A percentile compares a stretch with the other conserved stretches of the same genome.
Conservation (phyloP, 2,797 vertebrate genomes). For the Hippocampus kuda region DNA sequence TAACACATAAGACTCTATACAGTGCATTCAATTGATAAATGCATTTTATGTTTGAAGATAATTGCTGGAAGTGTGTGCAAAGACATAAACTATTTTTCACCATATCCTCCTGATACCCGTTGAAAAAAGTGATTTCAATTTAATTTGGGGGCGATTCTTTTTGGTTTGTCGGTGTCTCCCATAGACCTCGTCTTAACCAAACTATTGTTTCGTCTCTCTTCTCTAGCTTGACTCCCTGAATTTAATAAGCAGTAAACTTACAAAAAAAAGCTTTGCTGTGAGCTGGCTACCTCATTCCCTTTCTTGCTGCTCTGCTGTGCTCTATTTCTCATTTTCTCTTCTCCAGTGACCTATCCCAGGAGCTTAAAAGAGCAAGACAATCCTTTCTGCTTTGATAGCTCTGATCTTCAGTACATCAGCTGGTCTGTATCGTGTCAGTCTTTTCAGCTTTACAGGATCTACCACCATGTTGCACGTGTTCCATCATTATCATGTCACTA, state of each 20-base stretch:
- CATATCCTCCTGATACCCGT: too few species aligned
- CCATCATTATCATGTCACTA: constrained; percentile 1
- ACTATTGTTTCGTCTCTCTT: neutral
- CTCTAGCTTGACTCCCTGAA: neutral
- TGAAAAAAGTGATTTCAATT: too few species aligned
- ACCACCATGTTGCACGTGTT: neutral
- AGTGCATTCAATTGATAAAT: too few species aligned
- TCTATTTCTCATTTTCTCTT: constrained; percentile 36
- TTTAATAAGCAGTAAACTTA: neutral
- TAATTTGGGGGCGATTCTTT: too few species aligned
- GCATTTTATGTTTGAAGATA: neutral
- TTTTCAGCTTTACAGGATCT: constrained; percentile 4
- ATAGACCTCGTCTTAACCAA: neutral
- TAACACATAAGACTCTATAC: too few species aligned
- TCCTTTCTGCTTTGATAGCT: constrained; percentile 51
- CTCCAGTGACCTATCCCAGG: constrained; percentile 42
- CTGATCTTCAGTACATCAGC: constrained; percentile 44
- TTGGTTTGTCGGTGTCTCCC: neutral
- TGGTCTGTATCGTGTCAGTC: constrained; percentile 56
- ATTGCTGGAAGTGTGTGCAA: neutral
- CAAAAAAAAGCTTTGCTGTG: neutral
- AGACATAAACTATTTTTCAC: too few species aligned
- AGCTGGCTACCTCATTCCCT: constrained; percentile 19
- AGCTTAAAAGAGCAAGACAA: constrained; percentile 40
- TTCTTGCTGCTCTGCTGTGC: constrained; percentile 32